A percentile compares a stretch with the other conserved stretches of the same genome.
phyloP scores from a whole-genome alignment of 2,113 vertebrate genomes.

The Mungos mungo region DNA sequence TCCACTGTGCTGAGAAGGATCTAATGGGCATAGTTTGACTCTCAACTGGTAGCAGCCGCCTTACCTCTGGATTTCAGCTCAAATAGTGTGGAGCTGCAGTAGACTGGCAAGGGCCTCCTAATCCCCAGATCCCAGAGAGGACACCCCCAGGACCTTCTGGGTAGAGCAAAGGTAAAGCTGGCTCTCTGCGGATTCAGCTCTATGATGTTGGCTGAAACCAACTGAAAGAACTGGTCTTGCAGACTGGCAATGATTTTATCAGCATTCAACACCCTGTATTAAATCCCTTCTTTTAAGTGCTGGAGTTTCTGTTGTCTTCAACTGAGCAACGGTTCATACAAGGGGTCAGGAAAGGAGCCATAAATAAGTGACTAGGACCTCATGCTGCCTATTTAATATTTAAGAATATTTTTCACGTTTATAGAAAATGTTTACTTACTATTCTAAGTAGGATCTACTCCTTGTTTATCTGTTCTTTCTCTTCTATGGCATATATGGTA shows the following conservation, averaged over 20 bases:
- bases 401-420: background rate
- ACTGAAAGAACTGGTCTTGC: background rate
- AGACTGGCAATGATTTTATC: background rate
- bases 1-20: background rate
- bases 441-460: background rate
- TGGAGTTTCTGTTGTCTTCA: background rate
- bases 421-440: background rate
- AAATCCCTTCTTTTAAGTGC: background rate
- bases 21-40: background rate
- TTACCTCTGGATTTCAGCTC: background rate
- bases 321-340: background rate
- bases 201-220: background rate
- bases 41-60: background rate
- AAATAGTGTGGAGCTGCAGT: too few species aligned
- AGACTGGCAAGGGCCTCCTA: background rate
- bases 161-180: fast-evolving
- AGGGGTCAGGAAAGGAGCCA: background rate
- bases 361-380: background rate
- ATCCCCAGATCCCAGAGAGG: background rate
- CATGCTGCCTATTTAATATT: background rate
- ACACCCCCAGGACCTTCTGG: background rate
- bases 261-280: background rate
- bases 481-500: background rate
- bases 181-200: background rate
- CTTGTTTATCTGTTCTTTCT: background rate